phyloP scores from a whole-genome alignment of 2,888 invertebrate species.

The Diogma glabrata region DNA sequence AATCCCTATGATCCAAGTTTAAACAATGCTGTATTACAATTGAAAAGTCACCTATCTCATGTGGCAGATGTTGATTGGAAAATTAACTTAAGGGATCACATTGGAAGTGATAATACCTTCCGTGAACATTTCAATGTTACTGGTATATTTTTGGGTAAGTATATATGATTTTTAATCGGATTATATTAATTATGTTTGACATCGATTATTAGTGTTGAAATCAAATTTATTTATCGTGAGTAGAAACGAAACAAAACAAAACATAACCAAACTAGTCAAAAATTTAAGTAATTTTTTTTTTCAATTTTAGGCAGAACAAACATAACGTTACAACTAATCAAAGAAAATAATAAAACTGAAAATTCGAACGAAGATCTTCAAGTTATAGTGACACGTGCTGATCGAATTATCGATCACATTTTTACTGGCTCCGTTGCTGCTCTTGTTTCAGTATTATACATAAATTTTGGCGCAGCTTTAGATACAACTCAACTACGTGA shows the following conservation, averaged over 20 bases:
- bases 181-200: neutral
- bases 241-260: too few relatives aligned
- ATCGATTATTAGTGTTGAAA: neutral
- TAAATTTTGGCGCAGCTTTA: constrained; percentile 85
- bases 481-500: constrained; percentile 57
- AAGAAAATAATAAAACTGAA: constrained; percentile 22
- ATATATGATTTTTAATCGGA: too few relatives aligned
- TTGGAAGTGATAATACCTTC: neutral
- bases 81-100: constrained; percentile 14
- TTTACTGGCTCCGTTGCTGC: constrained; percentile 65
- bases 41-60: constrained; percentile 22
- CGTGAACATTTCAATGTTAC: constrained; percentile 3
- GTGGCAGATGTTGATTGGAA: constrained; percentile 24
- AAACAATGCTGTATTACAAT: constrained; percentile 18
- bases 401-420: constrained; percentile 55
- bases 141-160: constrained; percentile 14
- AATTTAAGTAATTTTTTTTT: neutral
- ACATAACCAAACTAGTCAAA: too few relatives aligned
- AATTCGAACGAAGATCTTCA: constrained; percentile 30
- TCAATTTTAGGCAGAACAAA: constrained; percentile 25
- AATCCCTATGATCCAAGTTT: neutral
- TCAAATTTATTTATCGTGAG: too few relatives aligned
- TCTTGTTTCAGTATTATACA: constrained; percentile 68
- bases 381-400: constrained; percentile 47
- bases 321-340: constrained; percentile 24